phyloP scores from a whole-genome alignment of 2,113 vertebrate genomes.

The Eptatretus burgeri region DNA sequence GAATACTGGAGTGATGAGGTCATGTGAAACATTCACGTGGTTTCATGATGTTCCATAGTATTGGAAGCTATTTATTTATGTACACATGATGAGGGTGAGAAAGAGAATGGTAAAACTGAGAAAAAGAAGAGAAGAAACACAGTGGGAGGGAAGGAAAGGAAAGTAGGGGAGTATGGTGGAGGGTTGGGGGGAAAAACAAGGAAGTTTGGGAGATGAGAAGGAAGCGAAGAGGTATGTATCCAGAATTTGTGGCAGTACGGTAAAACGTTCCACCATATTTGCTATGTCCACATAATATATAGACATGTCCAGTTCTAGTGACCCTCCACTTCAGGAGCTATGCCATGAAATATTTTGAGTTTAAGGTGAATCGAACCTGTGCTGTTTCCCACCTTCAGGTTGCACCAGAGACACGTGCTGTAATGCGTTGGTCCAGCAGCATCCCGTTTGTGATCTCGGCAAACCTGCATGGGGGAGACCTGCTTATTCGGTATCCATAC shows the following conservation, averaged over 20 bases:
- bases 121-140: neutral
- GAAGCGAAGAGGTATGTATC: no score
- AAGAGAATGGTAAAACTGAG: neutral
- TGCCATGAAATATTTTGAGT: no score
- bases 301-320: no score
- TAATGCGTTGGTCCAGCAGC: conserved; percentile 70
- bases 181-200: conserved; percentile 5
- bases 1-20: conserved; percentile 85
- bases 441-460: conserved; percentile 63
- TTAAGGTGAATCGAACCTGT: no score
- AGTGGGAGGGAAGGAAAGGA: neutral
- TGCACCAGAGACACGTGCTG: conserved; percentile 64
- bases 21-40: conserved; percentile 12
- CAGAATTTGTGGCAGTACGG: no score
- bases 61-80: neutral
- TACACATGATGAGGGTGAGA: neutral
- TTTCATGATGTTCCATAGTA: neutral
- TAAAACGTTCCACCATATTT: no score
- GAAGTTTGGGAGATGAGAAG: no score
- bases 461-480: conserved; percentile 70
- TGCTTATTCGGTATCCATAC: conserved; percentile 76
- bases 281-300: no score
- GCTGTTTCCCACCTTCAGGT: conserved; percentile 21
- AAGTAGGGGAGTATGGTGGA: neutral
- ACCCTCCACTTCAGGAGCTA: no score